Evolutionary conservation across 2,113 vertebrate genomes (phyloP).

Genomic region (Uria lomvia): DNA sequence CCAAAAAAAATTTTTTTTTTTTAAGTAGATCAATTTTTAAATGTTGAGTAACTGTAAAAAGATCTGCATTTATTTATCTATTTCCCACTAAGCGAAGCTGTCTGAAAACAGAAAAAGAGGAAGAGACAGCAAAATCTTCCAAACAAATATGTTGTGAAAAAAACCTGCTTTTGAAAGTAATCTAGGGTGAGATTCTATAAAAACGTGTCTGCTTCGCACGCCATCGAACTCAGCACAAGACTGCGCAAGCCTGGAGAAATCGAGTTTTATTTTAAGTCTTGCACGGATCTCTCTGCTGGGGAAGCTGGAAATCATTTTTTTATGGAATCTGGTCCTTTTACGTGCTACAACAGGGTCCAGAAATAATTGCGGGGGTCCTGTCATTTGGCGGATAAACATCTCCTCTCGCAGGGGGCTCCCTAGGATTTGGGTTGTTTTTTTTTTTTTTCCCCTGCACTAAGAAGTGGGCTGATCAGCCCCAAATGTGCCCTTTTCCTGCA

Average conservation of each 20-base stretch:
- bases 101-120: constrained; percentile 62
- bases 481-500: neutral
- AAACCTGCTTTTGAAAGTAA: constrained; percentile 70
- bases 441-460: neutral
- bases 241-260: constrained; percentile 70
- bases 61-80: constrained; percentile 39
- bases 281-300: constrained; percentile 50
- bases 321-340: constrained; percentile 69
- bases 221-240: constrained; percentile 65
- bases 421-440: neutral
- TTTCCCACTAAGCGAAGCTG: constrained; percentile 52
- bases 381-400: constrained; percentile 51
- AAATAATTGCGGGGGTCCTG: constrained; percentile 59
- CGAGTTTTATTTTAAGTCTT: constrained; percentile 70
- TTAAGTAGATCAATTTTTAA: constrained; percentile 53
- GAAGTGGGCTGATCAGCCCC: neutral
- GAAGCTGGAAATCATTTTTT: constrained; percentile 69
- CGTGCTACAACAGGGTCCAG: constrained; percentile 69
- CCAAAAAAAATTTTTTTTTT: neutral
- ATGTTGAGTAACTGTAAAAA: constrained; percentile 45
- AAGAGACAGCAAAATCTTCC: constrained; percentile 65
- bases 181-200: constrained; percentile 71
- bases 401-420: constrained; percentile 35
- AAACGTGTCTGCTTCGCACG: constrained; percentile 66
- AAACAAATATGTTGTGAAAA: constrained; percentile 69